These are phyloP conservation scores for Electrophaes corylata DNA, from an alignment of 2,888 invertebrate genomes.

Conservation along the genomic window DNA sequence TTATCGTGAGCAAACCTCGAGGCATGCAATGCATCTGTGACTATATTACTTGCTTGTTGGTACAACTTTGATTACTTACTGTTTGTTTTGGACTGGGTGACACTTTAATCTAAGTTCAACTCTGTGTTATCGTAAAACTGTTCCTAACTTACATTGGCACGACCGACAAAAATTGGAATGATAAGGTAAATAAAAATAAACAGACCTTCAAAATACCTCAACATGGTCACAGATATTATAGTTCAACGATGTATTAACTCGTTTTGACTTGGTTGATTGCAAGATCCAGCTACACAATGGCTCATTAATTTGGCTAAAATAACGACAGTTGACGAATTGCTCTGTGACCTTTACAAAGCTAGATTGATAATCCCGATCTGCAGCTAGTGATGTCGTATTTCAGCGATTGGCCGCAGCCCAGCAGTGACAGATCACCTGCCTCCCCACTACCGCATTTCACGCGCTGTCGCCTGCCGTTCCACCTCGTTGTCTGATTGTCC, in stretches of 20 bases:
- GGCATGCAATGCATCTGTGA: slow-evolving; percentile 35
- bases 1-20: slow-evolving; percentile 28
- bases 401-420: slow-evolving; percentile 18
- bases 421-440: slow-evolving; percentile 39
- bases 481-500: slow-evolving; percentile 50
- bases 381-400: slow-evolving; percentile 6
- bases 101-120: slow-evolving; percentile 8
- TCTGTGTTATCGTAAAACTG: neutral
- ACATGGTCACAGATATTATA: too few relatives aligned
- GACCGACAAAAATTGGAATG: neutral
- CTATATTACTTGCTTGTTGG: slow-evolving; percentile 14
- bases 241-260: too few relatives aligned
- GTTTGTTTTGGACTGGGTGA: slow-evolving; percentile 12
- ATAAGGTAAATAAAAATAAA: too few relatives aligned
- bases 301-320: neutral
- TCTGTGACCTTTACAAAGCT: slow-evolving; percentile 2
- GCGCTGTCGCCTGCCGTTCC: slow-evolving; percentile 52
- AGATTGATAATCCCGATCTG: slow-evolving; percentile 9
- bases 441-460: slow-evolving; percentile 50
- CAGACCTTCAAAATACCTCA: too few relatives aligned
- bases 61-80: slow-evolving; percentile 19
- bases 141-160: neutral
- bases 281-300: neutral
- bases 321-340: neutral
- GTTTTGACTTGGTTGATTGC: too few relatives aligned